Conservation (phyloP, 2,113 vertebrate genomes). For the Malurus alboscapulatus region DNA sequence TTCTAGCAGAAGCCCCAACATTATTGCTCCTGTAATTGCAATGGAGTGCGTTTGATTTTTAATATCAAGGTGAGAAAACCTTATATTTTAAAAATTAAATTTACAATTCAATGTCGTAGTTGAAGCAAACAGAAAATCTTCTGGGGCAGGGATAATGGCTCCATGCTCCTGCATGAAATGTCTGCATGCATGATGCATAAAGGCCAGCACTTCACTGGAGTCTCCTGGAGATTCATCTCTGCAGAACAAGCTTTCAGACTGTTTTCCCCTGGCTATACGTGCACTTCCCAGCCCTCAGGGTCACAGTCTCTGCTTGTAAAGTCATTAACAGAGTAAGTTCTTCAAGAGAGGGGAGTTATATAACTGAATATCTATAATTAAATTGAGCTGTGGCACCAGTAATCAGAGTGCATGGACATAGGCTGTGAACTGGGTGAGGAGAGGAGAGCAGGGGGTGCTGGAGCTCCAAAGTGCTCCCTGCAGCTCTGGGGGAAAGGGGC, state of each 20-base stretch:
- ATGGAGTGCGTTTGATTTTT: not conserved
- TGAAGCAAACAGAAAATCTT: not conserved
- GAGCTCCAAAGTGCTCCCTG: not conserved
- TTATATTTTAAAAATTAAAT: conserved; percentile 14
- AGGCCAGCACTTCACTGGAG: not conserved
- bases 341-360: not conserved
- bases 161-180: not conserved
- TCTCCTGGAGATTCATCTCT: not conserved
- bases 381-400: not conserved
- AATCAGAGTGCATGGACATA: not conserved
- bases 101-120: not conserved
- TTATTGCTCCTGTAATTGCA: not conserved
- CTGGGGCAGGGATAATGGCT: not conserved
- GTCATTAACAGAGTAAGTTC: not conserved
- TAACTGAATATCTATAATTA: not conserved
- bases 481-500: accelerated
- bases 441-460: accelerated
- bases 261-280: not conserved
- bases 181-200: conserved; percentile 1
- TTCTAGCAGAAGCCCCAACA: not conserved
- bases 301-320: not conserved
- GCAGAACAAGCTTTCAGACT: not conserved
- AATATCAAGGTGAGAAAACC: not conserved
- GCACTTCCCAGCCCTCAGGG: not conserved
- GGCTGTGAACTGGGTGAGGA: not conserved